These are phyloP conservation scores for Epinotia ramella DNA, from an alignment of 2,888 invertebrate species.

Conservation along the genomic window DNA sequence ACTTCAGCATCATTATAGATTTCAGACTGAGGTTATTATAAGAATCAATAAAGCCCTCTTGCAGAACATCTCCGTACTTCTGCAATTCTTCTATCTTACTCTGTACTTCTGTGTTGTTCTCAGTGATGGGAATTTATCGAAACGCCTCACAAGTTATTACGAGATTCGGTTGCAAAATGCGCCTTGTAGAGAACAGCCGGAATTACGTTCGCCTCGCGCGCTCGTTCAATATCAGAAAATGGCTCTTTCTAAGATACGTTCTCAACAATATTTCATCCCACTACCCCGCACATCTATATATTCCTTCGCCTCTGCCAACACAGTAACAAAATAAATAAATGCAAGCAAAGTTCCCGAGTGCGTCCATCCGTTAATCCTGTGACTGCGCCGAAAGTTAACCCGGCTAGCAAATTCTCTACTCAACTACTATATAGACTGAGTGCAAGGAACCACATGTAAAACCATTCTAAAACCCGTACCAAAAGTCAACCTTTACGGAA, in stretches of 20 bases:
- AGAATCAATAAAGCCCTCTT: slow-evolving; percentile 93
- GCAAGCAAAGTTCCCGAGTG: slow-evolving; percentile 13
- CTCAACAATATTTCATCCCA: too few relatives aligned
- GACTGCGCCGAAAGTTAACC: slow-evolving; percentile 17
- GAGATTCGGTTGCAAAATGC: too few relatives aligned
- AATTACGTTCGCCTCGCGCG: too few relatives aligned
- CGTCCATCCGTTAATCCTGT: slow-evolving; percentile 24
- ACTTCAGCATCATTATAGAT: slow-evolving; percentile 93
- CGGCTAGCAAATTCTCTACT: slow-evolving; percentile 5
- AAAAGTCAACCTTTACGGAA: neutral
- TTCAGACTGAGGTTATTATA: slow-evolving; percentile 95
- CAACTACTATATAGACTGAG: neutral
- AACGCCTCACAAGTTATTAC: too few relatives aligned
- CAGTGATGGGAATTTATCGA: slow-evolving; percentile 71
- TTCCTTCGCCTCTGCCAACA: neutral
- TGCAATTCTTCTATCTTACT: slow-evolving; percentile 87
- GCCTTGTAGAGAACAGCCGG: too few relatives aligned
- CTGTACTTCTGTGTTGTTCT: slow-evolving; percentile 85
- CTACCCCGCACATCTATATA: neutral
- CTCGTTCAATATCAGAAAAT: too few relatives aligned
- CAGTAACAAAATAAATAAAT: slow-evolving; percentile 18
- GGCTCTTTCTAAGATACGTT: too few relatives aligned
- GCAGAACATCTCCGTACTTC: slow-evolving; percentile 90
- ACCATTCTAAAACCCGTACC: neutral
- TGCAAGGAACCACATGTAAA: slow-evolving; percentile 24